Evolutionary conservation across 1,140 invertebrate genomes (phyloP), one percentile per base, ranked within the genome.

Genomic region (Heliothis subflexa): DNA sequence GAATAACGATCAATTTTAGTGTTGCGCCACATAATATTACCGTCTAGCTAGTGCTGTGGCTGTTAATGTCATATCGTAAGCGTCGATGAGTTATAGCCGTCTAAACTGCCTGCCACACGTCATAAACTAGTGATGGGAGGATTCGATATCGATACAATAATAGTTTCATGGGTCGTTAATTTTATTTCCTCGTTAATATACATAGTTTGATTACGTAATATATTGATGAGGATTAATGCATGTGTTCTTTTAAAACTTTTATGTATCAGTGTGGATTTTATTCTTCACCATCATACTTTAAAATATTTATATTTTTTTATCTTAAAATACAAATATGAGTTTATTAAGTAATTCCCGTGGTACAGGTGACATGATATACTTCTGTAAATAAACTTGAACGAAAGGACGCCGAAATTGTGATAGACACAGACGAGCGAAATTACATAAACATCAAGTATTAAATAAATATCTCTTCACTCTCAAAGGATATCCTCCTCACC

Each of bases 1-100:
- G 85, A 89, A 85, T 86, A 86, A 86, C 84, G 83, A 78, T 85
- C 82, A 82, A 88, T 89, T 88, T 66, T 21, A 66, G 62, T 47
- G 62, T 66, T 66, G 40, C 62, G 13, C 40, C 62, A 66, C 62
- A 66, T 66, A 66, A 66, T 47, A 64, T 47, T 66, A 47, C 11
- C n/a, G 40, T 47, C 40, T 47, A 59, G 55, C 55, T 59, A 66
- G 62, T 66, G 62, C 40, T 66, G 62, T 66, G 62, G 40, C 62
- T 47, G 62, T 66, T 66, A 66, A 40, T 66, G 62, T 66, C 62
- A 66, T 66, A 66, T 66, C 40, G 18, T 66, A 66, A 49, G 7
- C 40, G 62, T 66, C 62, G 40, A 66, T 66, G 62, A 66, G 40
- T 66, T 66, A 66, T 66, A 16, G 10, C 40, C 3, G 9, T 66